Conservation (phyloP, 2,888 invertebrate genomes). For the Piscicola geometra region DNA sequence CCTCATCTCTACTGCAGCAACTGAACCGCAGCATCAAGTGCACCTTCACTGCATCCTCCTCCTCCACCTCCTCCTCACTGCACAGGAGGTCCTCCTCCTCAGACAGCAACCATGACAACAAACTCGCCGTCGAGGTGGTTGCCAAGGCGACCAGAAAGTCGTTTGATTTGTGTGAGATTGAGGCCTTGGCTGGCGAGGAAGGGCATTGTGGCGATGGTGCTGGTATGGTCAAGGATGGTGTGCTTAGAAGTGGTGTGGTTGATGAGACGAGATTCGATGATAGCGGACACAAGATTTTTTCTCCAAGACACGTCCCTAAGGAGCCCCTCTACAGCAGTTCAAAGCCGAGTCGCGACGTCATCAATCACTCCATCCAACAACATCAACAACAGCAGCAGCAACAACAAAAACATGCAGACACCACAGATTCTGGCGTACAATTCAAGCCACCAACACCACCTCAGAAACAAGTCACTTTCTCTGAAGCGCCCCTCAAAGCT, state of each 20-base stretch:
- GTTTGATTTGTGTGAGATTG: not conserved
- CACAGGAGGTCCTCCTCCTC: slow-evolving; percentile 20
- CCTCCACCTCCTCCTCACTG: not conserved
- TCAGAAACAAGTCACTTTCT: not conserved
- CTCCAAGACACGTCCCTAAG: not conserved
- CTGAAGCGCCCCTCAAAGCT: not conserved
- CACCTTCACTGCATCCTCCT: not conserved
- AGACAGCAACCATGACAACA: not conserved
- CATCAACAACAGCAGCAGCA: not conserved
- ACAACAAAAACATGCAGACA: not conserved
- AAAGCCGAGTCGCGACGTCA: not conserved
- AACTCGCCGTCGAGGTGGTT: not conserved
- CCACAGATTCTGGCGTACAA: not conserved
- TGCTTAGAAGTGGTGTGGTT: not conserved
- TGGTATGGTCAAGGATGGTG: not conserved
- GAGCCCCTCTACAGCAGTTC: not conserved
- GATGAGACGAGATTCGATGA: too few species aligned
- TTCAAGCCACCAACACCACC: not conserved
- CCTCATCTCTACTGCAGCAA: slow-evolving; percentile 26
- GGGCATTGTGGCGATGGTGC: not conserved
- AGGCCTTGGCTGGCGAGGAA: not conserved
- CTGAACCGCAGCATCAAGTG: slow-evolving; percentile 20
- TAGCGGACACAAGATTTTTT: not conserved
- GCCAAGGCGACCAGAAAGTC: not conserved
- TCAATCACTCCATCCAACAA: too few species aligned